Percentiles rank a stretch among this genome's conserved stretches.
phyloP scores from a whole-genome alignment of 2,113 vertebrate genomes.

The Pipa parva region DNA sequence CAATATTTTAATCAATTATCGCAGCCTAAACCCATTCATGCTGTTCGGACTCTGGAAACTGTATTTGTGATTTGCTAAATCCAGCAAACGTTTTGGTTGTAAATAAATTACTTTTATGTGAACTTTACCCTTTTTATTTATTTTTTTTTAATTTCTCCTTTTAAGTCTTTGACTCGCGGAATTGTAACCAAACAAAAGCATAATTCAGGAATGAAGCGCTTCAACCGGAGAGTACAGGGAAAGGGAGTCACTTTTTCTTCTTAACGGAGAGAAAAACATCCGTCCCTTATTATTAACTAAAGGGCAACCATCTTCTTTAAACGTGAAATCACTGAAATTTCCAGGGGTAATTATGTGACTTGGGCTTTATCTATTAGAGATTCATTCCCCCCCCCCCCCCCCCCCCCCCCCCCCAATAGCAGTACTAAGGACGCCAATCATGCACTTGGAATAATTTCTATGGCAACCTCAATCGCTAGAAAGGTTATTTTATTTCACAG shows the following conservation, averaged over 20 bases:
- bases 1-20: no score
- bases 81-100: conserved; percentile 48
- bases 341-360: not conserved
- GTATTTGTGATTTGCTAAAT: conserved; percentile 37
- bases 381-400: not conserved
- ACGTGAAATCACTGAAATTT: no score
- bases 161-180: no score
- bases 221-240: not conserved
- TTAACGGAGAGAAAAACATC: not conserved
- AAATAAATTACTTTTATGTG: conserved; percentile 64
- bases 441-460: conserved; percentile 11
- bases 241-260: no score
- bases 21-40: no score
- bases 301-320: not conserved
- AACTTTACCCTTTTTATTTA: not conserved
- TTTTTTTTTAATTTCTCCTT: no score
- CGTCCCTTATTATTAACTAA: not conserved
- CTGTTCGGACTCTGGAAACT: conserved; percentile 10
- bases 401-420: not conserved
- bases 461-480: conserved; percentile 7
- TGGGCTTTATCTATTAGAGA: not conserved
- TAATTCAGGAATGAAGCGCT: no score
- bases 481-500: not conserved
- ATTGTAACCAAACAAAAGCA: no score
- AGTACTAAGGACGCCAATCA: not conserved